Evolutionary conservation across 2,113 vertebrate species (phyloP), one percentile per base, ranked within the genome.

Genomic region (Dermatemys mawii): DNA sequence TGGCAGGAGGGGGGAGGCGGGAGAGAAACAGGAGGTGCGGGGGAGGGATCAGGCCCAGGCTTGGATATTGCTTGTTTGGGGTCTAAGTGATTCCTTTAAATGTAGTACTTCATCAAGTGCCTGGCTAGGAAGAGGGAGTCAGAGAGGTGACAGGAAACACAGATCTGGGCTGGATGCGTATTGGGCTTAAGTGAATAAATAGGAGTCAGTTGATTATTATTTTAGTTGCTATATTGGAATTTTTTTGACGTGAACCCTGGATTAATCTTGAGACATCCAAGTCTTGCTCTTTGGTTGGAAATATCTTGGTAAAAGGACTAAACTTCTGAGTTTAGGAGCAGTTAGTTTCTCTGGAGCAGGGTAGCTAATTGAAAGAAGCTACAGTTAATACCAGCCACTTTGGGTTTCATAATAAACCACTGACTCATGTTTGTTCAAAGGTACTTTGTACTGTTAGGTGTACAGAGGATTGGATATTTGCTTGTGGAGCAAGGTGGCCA

Each of bases 391-490:
- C n/a, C n/a, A n/a, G n/a, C n/a, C n/a, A n/a, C n/a, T n/a, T n/a
- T n/a, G n/a, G n/a, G n/a, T n/a, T n/a, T n/a, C n/a, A n/a, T n/a
- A n/a, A n/a, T n/a, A n/a, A n/a, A n/a, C n/a, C n/a, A n/a, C n/a
- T n/a, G 73, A 83, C 86, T 50, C 60, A 49, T 88, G 13, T 44
- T 48, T 91, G 83, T 29, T 60, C 41, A 92, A 3, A 92, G 95
- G 86, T 88, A 95, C 57, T 75, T 90, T 70, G 5, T 54, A 67
- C 24, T 5, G 70, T 76, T 90, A 53, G 83, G 89, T 88, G 57
- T 27, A 94, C 88, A 92, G 54, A 81, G 95, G 93, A 95, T 78
- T 0, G 10, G 53, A 1, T 95, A 16, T 94, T 95, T 95, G 73
- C 90, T 94, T 94, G n/a, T 95, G 90, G 76, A 76, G 91, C 75